phyloP scores from a whole-genome alignment of 2,113 vertebrate species.

The Coptodon rendalli region DNA sequence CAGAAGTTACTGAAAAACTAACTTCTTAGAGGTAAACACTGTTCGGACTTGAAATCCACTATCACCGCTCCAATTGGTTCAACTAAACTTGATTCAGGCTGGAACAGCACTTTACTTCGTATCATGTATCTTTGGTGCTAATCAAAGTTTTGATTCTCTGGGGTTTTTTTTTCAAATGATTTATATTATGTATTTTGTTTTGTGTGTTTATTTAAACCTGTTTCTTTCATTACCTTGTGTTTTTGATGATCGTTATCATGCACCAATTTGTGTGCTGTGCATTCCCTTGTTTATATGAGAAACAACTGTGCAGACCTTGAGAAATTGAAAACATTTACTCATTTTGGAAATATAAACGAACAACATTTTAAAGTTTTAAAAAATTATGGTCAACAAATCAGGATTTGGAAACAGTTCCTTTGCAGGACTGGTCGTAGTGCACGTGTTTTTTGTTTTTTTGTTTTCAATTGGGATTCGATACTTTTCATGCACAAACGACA shows the following conservation, averaged over 20 bases:
- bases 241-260: not conserved
- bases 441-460: not conserved
- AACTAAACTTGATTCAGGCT: not conserved
- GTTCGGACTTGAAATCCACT: not conserved
- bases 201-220: not conserved
- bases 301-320: not conserved
- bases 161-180: accelerated
- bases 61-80: not conserved
- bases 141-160: not conserved
- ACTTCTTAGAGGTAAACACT: not conserved
- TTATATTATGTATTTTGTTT: not conserved
- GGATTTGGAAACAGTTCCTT: not conserved
- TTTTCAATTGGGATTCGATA: not conserved
- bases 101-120: not conserved
- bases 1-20: not conserved
- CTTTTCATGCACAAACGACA: not conserved
- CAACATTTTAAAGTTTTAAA: not conserved
- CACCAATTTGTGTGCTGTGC: not conserved
- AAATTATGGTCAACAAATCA: not conserved
- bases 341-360: not conserved
- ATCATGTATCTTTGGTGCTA: not conserved
- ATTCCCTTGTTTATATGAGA: not conserved
- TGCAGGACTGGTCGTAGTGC: not conserved
- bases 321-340: not conserved
- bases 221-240: not conserved